These are phyloP conservation scores for Rotaria macrura DNA, from an alignment of 2,888 invertebrate species.

Conservation along the genomic window DNA sequence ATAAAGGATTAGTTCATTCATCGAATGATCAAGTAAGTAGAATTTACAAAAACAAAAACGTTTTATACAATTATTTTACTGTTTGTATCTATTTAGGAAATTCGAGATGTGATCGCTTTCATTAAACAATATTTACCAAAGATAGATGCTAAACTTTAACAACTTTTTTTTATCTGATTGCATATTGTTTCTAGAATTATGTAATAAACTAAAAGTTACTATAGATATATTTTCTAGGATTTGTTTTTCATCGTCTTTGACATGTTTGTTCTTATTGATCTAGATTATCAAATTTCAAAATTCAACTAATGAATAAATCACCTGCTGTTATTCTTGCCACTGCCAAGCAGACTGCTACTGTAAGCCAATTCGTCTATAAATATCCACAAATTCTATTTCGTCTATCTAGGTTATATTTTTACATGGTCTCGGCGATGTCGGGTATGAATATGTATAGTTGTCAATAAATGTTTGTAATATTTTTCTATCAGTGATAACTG, in stretches of 20 bases:
- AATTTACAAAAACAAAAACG: no score
- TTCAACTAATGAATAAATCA: not conserved
- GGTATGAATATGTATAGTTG: not conserved
- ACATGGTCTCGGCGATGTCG: constrained; percentile 34
- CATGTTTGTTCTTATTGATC: not conserved
- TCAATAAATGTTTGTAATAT: no score
- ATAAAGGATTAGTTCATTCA: constrained; percentile 70
- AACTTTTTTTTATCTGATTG: not conserved
- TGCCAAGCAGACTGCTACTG: constrained; percentile 31
- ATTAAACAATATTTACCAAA: not conserved
- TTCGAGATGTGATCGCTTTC: not conserved
- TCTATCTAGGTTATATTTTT: constrained; percentile 31
- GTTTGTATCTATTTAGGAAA: not conserved
- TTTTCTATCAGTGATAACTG: no score
- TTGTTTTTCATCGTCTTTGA: no score
- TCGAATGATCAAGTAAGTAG: constrained; percentile 64
- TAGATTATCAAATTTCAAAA: not conserved
- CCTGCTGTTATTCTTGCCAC: constrained; percentile 25
- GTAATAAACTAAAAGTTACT: not conserved
- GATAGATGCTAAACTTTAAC: not conserved
- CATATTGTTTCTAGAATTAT: not conserved
- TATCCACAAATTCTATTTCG: not conserved
- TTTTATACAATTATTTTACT: no score
- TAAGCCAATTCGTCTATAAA: not conserved
- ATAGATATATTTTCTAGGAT: no score